Conservation (phyloP, 1,140 invertebrate genomes). For the Platorchestia sp. region DNA sequence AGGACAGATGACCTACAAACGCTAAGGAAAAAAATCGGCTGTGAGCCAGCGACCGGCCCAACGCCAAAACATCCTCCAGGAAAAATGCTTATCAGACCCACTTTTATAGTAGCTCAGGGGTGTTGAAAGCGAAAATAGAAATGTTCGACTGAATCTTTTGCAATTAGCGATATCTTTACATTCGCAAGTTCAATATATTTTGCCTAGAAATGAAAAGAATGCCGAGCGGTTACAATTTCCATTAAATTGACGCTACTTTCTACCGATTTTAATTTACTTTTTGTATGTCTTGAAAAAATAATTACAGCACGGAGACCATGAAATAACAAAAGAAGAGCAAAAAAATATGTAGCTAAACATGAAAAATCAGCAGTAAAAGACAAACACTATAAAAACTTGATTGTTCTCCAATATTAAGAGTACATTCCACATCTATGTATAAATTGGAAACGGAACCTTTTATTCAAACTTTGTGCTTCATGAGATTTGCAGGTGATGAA, state of each 20-base stretch:
- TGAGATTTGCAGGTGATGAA: too few species aligned
- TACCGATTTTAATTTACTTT: too few species aligned
- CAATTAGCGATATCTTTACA: background rate
- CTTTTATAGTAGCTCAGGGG: background rate
- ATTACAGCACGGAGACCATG: too few species aligned
- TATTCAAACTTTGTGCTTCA: too few species aligned
- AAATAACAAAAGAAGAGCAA: too few species aligned
- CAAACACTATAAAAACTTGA: too few species aligned
- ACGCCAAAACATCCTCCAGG: background rate
- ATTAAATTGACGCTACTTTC: background rate
- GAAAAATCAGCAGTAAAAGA: too few species aligned
- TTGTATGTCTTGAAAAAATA: too few species aligned
- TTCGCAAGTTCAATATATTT: background rate
- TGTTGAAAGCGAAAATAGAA: background rate
- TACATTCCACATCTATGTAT: too few species aligned
- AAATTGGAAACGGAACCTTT: too few species aligned
- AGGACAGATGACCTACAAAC: constrained; percentile 15
- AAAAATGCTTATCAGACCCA: background rate
- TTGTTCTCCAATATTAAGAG: too few species aligned
- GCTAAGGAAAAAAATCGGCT: background rate
- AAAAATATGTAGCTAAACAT: too few species aligned
- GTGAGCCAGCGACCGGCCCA: background rate
- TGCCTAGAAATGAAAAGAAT: background rate
- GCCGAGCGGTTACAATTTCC: background rate
- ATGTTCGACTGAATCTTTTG: background rate